phyloP scores from a whole-genome alignment of 2,113 vertebrate genomes.

The Gila orcuttii region DNA sequence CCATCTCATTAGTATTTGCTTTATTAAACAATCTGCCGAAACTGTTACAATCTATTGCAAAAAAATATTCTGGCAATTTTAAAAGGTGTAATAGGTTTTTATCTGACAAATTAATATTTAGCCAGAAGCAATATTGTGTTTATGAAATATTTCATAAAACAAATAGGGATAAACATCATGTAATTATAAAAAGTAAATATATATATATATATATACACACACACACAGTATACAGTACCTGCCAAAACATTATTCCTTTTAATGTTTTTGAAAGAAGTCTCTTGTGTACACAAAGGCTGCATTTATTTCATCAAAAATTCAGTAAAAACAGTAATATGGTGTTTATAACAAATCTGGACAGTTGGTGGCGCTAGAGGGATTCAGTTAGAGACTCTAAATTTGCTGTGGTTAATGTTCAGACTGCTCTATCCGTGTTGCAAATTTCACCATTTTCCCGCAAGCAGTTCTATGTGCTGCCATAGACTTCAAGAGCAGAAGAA shows the following conservation, averaged over 20 bases:
- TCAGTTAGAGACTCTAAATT: too few relatives aligned
- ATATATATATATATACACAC: background rate
- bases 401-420: too few relatives aligned
- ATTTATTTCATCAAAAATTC: background rate
- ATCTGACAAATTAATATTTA: background rate
- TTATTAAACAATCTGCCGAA: background rate
- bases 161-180: background rate
- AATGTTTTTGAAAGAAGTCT: background rate
- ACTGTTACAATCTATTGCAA: background rate
- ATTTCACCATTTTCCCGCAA: too few relatives aligned
- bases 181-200: background rate
- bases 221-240: too few relatives aligned
- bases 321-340: background rate
- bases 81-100: background rate
- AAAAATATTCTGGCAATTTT: background rate
- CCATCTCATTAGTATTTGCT: background rate
- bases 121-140: background rate
- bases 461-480: background rate
- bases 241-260: background rate
- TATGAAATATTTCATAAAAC: conserved; percentile 9
- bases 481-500: background rate
- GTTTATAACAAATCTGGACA: too few relatives aligned
- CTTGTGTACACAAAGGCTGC: background rate
- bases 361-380: too few relatives aligned
- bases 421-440: too few relatives aligned